Evolutionary conservation across 2,888 invertebrate species (phyloP).

Genomic region (Drosophila paracracens): DNA sequence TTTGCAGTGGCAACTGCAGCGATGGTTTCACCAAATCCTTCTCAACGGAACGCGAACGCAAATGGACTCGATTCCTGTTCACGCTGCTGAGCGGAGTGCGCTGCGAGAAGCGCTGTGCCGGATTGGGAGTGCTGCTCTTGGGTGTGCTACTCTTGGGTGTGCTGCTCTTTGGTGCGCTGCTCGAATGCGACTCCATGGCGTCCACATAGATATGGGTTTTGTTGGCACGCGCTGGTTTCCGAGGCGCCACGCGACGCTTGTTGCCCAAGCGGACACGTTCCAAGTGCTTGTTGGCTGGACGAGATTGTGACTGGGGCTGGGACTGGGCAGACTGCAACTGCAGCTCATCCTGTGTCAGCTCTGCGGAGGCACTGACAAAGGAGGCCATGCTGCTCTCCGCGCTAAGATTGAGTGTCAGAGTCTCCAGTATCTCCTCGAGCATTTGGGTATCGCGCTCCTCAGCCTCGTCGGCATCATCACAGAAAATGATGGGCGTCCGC

Average conservation of each 20-base stretch:
- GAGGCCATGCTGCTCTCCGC: slow-evolving; percentile 73
- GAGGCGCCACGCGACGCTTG: slow-evolving; percentile 62
- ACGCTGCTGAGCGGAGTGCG: slow-evolving; percentile 82
- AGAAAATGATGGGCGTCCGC: slow-evolving; percentile 83
- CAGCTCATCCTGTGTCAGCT: slow-evolving; percentile 37
- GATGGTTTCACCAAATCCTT: slow-evolving; percentile 63
- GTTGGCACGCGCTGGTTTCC: slow-evolving; percentile 62
- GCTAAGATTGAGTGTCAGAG: slow-evolving; percentile 79
- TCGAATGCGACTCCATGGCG: slow-evolving; percentile 7
- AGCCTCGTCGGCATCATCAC: slow-evolving; percentile 71
- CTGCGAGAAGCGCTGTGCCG: slow-evolving; percentile 28
- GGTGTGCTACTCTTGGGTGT: slow-evolving; percentile 38
- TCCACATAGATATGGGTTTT: slow-evolving; percentile 77
- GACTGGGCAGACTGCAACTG: neutral
- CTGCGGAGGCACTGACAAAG: slow-evolving; percentile 49
- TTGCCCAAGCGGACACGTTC: slow-evolving; percentile 77
- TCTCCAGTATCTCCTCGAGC: slow-evolving; percentile 81
- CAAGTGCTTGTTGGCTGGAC: slow-evolving; percentile 70
- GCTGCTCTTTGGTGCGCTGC: neutral
- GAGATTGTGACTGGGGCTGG: neutral
- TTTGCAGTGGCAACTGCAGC: slow-evolving; percentile 61
- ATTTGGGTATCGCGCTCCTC: slow-evolving; percentile 79
- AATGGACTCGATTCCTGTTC: slow-evolving; percentile 74
- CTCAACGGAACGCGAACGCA: slow-evolving; percentile 78
- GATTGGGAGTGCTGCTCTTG: slow-evolving; percentile 45